These are phyloP conservation scores for Cranoglanis bouderius DNA, from an alignment of 2,113 vertebrate species.

Conservation along the genomic window DNA sequence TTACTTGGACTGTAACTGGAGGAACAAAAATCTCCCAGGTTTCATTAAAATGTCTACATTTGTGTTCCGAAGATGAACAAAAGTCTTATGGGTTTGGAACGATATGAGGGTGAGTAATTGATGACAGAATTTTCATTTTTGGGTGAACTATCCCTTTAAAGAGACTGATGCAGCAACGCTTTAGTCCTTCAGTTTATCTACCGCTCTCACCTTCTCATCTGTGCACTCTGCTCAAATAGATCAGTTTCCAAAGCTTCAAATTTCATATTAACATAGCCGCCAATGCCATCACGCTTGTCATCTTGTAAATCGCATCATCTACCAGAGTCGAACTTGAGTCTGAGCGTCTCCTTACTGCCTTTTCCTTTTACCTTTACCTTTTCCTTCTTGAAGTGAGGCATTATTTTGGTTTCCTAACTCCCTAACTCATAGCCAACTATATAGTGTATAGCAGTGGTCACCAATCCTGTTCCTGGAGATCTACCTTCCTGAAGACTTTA, in stretches of 20 bases:
- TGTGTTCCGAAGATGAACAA: too few relatives aligned
- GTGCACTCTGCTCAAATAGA: not conserved
- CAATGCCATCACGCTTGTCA: not conserved
- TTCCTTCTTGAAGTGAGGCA: not conserved
- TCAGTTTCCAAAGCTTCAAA: not conserved
- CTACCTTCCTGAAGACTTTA: too few relatives aligned
- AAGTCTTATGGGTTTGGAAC: too few relatives aligned
- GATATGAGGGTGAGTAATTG: too few relatives aligned
- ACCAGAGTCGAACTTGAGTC: not conserved
- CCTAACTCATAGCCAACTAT: not conserved
- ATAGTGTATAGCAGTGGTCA: not conserved
- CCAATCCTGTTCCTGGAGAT: too few relatives aligned
- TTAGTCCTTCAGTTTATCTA: not conserved
- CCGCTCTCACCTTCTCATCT: not conserved
- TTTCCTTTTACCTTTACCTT: not conserved
- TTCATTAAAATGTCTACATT: too few relatives aligned
- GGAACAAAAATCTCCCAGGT: too few relatives aligned
- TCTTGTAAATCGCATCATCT: not conserved
- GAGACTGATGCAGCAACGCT: not conserved
- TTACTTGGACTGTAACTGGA: too few relatives aligned
- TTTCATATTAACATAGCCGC: not conserved
- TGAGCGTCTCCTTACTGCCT: not conserved
- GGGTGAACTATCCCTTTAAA: not conserved
- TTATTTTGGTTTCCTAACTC: not conserved
- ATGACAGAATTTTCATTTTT: too few relatives aligned